phyloP scores from a whole-genome alignment of 2,113 vertebrate species.

The Candoia aspera region DNA sequence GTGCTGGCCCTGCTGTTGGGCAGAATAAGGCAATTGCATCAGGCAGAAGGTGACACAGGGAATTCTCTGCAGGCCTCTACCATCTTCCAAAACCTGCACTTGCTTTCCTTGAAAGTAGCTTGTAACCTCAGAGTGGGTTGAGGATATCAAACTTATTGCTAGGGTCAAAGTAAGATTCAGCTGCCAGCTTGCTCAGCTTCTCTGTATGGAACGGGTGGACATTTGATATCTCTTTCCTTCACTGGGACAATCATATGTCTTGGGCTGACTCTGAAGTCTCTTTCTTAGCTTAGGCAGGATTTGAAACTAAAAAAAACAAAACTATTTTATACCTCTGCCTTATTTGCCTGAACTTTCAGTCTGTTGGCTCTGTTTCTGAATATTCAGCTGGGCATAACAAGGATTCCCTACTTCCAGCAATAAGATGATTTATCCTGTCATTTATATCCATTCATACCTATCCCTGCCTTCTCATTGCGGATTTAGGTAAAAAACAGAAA shows the following conservation, averaged over 20 bases:
- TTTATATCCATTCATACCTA: conserved; percentile 34
- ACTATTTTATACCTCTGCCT: not conserved
- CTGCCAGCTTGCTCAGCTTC: not conserved
- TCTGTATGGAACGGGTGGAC: not conserved
- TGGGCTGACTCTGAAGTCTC: not conserved
- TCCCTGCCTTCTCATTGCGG: not conserved
- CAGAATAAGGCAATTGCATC: too few relatives aligned
- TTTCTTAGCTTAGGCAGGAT: not conserved
- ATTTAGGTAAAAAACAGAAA: conserved; percentile 12
- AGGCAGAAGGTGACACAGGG: not conserved
- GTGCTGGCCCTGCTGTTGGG: not conserved
- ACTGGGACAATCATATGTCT: not conserved
- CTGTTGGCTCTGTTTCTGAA: conserved; percentile 21
- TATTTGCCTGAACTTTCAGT: not conserved
- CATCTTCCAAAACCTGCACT: not conserved
- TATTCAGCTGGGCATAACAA: conserved; percentile 29
- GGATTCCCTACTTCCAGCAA: conserved; percentile 42
- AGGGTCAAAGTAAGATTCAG: not conserved
- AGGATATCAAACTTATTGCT: not conserved
- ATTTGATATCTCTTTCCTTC: not conserved
- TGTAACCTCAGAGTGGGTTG: not conserved
- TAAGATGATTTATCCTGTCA: rapidly evolving
- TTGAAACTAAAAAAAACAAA: not conserved
- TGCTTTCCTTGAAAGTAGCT: not conserved
- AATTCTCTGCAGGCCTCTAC: not conserved